phyloP scores from a whole-genome alignment of 1,140 invertebrate genomes.

The Tetragnatha versicolor region DNA sequence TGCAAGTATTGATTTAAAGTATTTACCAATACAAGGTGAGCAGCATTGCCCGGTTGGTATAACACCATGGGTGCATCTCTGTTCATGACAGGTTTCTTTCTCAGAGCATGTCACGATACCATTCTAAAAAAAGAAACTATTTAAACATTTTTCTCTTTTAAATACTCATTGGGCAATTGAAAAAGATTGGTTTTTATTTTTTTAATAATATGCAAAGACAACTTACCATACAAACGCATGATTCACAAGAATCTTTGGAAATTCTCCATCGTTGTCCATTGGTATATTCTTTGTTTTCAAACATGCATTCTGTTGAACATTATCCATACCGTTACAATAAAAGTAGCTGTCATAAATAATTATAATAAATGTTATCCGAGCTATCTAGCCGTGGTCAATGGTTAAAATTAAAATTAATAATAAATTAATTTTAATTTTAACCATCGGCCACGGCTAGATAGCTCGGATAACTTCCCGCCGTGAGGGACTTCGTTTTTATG shows the following conservation, averaged over 20 bases:
- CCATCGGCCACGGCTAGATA: no score
- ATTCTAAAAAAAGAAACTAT: conserved; percentile 19
- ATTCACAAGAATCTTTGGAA: conserved; percentile 28
- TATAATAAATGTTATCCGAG: no score
- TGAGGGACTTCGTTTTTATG: no score
- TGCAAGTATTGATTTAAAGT: background rate
- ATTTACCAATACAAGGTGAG: conserved; percentile 69
- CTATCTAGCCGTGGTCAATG: no score
- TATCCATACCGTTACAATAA: no score
- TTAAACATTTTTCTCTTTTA: background rate
- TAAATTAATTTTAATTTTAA: no score
- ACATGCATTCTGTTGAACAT: conserved; percentile 36
- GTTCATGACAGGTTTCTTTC: conserved; percentile 12
- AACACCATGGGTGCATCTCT: conserved; percentile 47
- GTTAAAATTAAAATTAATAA: no score
- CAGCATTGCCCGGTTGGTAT: conserved; percentile 33
- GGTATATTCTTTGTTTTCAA: conserved; percentile 13
- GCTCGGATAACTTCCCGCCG: no score
- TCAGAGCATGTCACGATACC: conserved; percentile 29
- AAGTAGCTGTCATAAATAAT: no score
- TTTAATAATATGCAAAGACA: background rate
- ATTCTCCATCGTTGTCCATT: conserved; percentile 42
- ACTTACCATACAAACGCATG: conserved; percentile 46
- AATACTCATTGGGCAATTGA: background rate
- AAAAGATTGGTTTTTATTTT: background rate